Conservation (phyloP, 2,888 invertebrate genomes). For the Troilus luridus region DNA sequence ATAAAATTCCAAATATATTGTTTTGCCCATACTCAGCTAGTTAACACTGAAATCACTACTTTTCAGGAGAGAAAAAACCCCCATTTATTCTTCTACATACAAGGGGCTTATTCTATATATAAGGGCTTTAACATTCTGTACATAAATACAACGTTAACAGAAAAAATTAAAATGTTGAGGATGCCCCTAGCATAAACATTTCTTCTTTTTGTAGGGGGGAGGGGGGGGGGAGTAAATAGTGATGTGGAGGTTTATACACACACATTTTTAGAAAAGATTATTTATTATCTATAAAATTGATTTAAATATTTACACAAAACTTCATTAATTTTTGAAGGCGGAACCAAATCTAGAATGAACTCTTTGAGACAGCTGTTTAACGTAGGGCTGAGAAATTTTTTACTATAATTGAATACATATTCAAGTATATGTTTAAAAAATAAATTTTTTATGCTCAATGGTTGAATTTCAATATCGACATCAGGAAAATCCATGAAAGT, state of each 20-base stretch:
- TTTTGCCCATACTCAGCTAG: too few relatives aligned
- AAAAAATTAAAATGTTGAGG: too few relatives aligned
- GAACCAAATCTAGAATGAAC: not conserved
- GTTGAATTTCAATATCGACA: not conserved
- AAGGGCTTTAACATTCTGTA: too few relatives aligned
- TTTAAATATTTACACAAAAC: constrained; percentile 11
- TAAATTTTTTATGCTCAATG: not conserved
- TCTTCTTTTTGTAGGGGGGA: too few relatives aligned
- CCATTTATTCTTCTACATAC: too few relatives aligned
- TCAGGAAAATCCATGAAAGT: constrained; percentile 32
- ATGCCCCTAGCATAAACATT: too few relatives aligned
- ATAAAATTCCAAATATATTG: not conserved
- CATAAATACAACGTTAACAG: too few relatives aligned
- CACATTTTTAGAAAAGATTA: not conserved
- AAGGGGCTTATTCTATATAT: too few relatives aligned
- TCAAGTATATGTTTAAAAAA: not conserved
- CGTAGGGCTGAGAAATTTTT: not conserved
- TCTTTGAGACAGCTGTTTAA: not conserved
- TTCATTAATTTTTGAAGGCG: not conserved
- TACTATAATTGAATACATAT: not conserved
- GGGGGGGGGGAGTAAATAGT: too few relatives aligned
- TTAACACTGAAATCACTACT: too few relatives aligned
- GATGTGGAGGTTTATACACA: not conserved
- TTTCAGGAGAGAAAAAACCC: too few relatives aligned
- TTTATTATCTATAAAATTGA: not conserved